Conservation (phyloP, 1,140 invertebrate genomes). For the Drosophila obscura region DNA sequence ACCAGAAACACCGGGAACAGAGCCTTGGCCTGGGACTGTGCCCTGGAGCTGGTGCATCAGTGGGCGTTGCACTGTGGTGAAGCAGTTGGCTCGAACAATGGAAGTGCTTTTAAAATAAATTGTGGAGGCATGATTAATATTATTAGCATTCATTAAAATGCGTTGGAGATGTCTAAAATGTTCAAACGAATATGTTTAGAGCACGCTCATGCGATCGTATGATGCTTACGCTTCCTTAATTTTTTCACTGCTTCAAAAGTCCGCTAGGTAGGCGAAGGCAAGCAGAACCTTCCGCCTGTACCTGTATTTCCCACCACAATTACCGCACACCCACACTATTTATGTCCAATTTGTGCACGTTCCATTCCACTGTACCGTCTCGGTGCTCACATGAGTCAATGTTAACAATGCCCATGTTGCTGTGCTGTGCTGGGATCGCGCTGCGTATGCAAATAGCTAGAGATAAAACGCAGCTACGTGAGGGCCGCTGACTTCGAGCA, state of each 20-base stretch:
- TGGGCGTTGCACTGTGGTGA: conserved; percentile 63
- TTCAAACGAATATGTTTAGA: too few relatives aligned
- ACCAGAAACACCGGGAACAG: conserved; percentile 34
- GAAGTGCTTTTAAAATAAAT: conserved; percentile 36
- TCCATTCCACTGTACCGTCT: conserved; percentile 30
- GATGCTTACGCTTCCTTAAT: too few relatives aligned
- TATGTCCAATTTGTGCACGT: conserved; percentile 12
- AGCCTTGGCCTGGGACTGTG: conserved; percentile 19
- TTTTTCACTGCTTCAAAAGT: too few relatives aligned
- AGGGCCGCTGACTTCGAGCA: conserved; percentile 31
- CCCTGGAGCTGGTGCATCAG: conserved; percentile 14
- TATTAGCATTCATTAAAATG: conserved; percentile 14
- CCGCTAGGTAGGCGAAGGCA: too few relatives aligned
- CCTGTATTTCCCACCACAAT: conserved; percentile 32
- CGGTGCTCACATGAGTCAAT: conserved; percentile 45
- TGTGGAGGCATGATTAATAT: conserved; percentile 36
- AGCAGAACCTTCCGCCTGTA: not conserved
- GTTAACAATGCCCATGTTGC: conserved; percentile 45
- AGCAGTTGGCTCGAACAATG: not conserved
- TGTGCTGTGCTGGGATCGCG: conserved; percentile 33
- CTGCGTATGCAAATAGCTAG: conserved; percentile 74
- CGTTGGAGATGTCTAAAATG: not conserved
- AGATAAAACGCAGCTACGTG: conserved; percentile 76
- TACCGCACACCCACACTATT: conserved; percentile 16
- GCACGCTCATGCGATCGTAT: too few relatives aligned